Conservation (phyloP, 2,113 vertebrate genomes). For the Pteronura brasiliensis region DNA sequence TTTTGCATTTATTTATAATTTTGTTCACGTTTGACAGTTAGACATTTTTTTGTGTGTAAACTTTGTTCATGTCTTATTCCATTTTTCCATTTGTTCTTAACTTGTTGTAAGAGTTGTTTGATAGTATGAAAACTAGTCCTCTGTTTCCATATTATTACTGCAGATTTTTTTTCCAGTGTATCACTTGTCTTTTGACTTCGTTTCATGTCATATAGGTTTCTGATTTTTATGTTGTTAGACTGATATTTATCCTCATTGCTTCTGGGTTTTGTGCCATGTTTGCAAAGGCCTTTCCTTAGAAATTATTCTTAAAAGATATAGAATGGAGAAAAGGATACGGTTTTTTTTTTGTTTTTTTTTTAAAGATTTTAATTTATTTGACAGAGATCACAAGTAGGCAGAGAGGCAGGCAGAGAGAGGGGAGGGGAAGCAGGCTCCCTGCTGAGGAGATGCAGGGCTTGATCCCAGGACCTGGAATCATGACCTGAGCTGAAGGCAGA, state of each 20-base stretch:
- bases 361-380: too few relatives aligned
- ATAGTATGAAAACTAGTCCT: not conserved
- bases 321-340: not conserved
- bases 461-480: too few relatives aligned
- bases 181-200: constrained; percentile 27
- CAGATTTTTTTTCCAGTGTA: not conserved
- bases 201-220: not conserved
- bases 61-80: not conserved
- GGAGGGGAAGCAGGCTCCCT: too few relatives aligned
- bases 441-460: too few relatives aligned
- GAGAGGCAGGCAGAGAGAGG: too few relatives aligned
- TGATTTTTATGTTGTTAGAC: not conserved
- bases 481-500: too few relatives aligned
- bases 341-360: too few relatives aligned
- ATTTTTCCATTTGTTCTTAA: not conserved
- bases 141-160: not conserved
- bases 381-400: too few relatives aligned
- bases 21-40: not conserved
- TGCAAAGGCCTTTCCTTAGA: not conserved
- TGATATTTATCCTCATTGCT: not conserved
- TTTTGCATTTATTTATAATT: constrained; percentile 29
- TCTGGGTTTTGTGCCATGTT: not conserved
- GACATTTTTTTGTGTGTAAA: not conserved
- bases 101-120: not conserved
- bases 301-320: not conserved